Conservation (phyloP, 1,140 invertebrate genomes). For the Nephotettix cincticeps region DNA sequence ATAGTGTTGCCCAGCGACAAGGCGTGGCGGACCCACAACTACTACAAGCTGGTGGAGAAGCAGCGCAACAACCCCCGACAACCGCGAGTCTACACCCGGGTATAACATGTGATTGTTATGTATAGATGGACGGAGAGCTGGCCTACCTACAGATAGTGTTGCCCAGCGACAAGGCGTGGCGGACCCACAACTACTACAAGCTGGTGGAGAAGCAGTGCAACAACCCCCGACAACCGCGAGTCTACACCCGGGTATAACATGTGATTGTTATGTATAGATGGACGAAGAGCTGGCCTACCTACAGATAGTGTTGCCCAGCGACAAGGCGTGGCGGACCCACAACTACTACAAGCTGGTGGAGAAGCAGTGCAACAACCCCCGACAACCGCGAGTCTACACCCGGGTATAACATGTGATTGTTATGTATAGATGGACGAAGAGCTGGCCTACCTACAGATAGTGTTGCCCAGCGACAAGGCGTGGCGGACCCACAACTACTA, state of each 20-base stretch:
- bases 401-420: too few species aligned
- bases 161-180: conserved; percentile 71
- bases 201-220: conserved; percentile 67
- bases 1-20: conserved; percentile 64
- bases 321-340: conserved; percentile 67
- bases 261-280: too few species aligned
- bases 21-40: conserved; percentile 69
- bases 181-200: conserved; percentile 68
- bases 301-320: conserved; percentile 58
- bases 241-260: too few species aligned
- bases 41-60: conserved; percentile 68
- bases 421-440: conserved; percentile 12
- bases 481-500: conserved; percentile 74
- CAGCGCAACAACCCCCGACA: conserved; percentile 55
- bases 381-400: too few species aligned
- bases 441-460: conserved; percentile 32
- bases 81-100: too few species aligned
- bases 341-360: conserved; percentile 73
- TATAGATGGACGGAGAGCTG: conserved; percentile 21
- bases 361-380: conserved; percentile 55
- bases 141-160: conserved; percentile 44
- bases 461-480: conserved; percentile 67
- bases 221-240: too few species aligned
- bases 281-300: conserved; percentile 28
- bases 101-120: too few species aligned